These are phyloP conservation scores for Pediacus dermestoides DNA, from an alignment of 2,888 invertebrate species.

Conservation along the genomic window DNA sequence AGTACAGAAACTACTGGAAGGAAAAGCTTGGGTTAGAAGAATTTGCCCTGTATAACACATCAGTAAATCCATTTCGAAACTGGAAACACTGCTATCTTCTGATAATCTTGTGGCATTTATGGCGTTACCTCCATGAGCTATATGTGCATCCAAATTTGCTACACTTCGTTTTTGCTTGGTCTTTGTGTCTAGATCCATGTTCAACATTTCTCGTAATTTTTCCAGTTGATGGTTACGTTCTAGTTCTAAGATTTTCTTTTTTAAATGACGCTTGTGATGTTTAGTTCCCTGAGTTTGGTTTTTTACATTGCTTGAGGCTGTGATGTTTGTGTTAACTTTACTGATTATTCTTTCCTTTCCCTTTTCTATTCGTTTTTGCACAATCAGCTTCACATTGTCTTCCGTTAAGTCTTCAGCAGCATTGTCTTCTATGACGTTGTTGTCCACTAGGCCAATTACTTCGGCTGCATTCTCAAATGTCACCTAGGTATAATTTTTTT, in stretches of 20 bases:
- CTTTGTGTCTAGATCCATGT: constrained; percentile 15
- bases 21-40: constrained; percentile 68
- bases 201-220: constrained; percentile 21
- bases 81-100: constrained; percentile 66
- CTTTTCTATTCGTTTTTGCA: constrained; percentile 28
- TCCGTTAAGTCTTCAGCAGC: constrained; percentile 33
- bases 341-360: constrained; percentile 16
- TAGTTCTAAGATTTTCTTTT: constrained; percentile 11
- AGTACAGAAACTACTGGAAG: constrained; percentile 65
- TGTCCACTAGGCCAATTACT: constrained; percentile 44
- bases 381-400: constrained; percentile 22
- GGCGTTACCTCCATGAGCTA: constrained; percentile 74
- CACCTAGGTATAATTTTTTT: no score
- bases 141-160: constrained; percentile 62
- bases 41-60: constrained; percentile 75
- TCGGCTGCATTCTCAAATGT: constrained; percentile 59
- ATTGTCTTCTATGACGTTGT: constrained; percentile 26
- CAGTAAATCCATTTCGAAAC: constrained; percentile 74
- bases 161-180: constrained; percentile 20
- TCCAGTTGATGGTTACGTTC: constrained; percentile 15
- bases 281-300: constrained; percentile 10
- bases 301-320: constrained; percentile 1
- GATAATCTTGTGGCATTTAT: constrained; percentile 53
- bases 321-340: constrained; percentile 18
- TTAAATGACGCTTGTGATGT: constrained; percentile 27